Evolutionary conservation across 2,113 vertebrate species (phyloP), one percentile per base, ranked within the genome.

Genomic region (Pipa parva): DNA sequence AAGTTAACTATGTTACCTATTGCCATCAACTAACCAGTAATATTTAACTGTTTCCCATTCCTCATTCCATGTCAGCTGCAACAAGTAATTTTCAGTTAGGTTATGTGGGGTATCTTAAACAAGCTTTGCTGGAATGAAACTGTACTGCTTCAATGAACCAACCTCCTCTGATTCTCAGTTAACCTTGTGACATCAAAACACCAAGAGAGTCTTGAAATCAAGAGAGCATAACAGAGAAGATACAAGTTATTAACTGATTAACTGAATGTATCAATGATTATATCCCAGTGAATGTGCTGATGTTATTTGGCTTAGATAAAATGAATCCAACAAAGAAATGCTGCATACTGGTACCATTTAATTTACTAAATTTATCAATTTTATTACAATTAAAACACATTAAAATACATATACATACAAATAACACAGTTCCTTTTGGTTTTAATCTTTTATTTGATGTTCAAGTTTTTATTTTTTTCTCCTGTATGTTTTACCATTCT

Each of bases 181-280:
- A 49, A 49, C 46, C 46, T 49, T 22, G 21, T 49, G 46, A 49
- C 46, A 49, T 49, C 46, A 24, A 49, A 21, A 49, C 46, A 49
- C 21, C 10, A 24, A n/a, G 3, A 49, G 21, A 49, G 46, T 49
- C 18, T 24, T 3, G 22, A 20, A 20, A 49, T 20, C 46, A 49
- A 49, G 46, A 49, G 2, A 49, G 46, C 46, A 49, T 5, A 49
- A 49, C 46, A 11, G 6, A 24, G 46, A 49, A 1, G 46, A 49
- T 18, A 24, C 46, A 49, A 49, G 18, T 24, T 49, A 49, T 49
- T 49, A 49, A 49, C 46, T 20, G 21, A 49, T 49, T 49, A 49
- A 49, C 46, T 49, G 20, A 11, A 7, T 20, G 21, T 24, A 49
- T 49, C 20, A 49, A 49, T 49, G 46, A 49, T 49, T 49, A 49